Evolutionary conservation across 1,140 invertebrate species (phyloP).

Genomic region (Trissolcus basalis): DNA sequence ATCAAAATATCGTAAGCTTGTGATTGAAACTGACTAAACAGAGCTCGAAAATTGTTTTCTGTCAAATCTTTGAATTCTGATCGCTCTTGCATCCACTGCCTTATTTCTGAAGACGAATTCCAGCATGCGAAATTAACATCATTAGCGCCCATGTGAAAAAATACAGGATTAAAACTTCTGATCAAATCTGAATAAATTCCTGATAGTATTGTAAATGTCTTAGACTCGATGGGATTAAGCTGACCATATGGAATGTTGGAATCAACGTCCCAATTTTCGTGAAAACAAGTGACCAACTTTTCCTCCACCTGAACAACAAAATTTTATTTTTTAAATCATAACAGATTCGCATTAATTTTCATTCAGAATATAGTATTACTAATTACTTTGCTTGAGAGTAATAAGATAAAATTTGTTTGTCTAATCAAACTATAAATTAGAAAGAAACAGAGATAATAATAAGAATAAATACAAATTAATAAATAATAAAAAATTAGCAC

Average conservation of each 20-base stretch:
- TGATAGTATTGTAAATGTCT: constrained; percentile 83
- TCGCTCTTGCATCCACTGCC: constrained; percentile 81
- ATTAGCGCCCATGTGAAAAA: constrained; percentile 92
- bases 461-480: too few relatives aligned
- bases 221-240: constrained; percentile 84
- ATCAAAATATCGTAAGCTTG: constrained; percentile 77
- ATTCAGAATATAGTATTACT: too few relatives aligned
- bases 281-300: not conserved
- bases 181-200: constrained; percentile 82
- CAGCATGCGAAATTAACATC: constrained; percentile 86
- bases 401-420: too few relatives aligned
- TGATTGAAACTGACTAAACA: constrained; percentile 86
- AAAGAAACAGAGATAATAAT: too few relatives aligned
- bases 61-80: constrained; percentile 74
- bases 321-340: too few relatives aligned
- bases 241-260: constrained; percentile 86
- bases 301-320: too few relatives aligned
- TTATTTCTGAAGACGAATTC: constrained; percentile 81
- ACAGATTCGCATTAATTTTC: too few relatives aligned
- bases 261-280: constrained; percentile 67
- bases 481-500: too few relatives aligned
- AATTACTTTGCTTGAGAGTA: too few relatives aligned
- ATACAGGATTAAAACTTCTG: constrained; percentile 80
- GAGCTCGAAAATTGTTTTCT: constrained; percentile 80
- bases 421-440: too few relatives aligned